Base-by-base conservation (phyloP, 2,888 invertebrate species). In the Fabriciana adippe region DNA sequence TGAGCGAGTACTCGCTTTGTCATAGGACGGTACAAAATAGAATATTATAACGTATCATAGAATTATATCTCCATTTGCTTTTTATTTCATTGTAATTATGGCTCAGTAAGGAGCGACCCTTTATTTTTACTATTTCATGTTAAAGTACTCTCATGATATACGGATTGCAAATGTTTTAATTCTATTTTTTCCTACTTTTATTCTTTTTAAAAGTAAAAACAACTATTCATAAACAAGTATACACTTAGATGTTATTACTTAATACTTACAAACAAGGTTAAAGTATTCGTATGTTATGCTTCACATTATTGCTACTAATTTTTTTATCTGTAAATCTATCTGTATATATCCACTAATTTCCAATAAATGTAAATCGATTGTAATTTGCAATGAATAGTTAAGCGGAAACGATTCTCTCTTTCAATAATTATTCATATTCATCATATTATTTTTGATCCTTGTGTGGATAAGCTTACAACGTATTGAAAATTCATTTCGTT, bases 51-150 rank as follows among this genome's bases (percentile, higher is more conserved):
- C n/a, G 0, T 13, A 50, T 31, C 18, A 59, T 59, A 48, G 13
- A 14, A 48, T 61, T 35, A 21, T 11, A 61, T 16, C 16, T 35
- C 61, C 61, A 53, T 41, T 41, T 21, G 15, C 61, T 61, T 61
- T 61, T 61, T 41, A 53, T 53, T 61, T 51, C 31, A 61, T 15
- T 59, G 47, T 61, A 61, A 61, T 41, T 51, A 21, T 41, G 35
- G 41, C 21, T 21, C 15, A 13, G 35, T 6, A 16, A 51, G 18
- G 5, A 18, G 14, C 15, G 1, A 53, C 35, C 51, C 51, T 50
- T 51, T 41, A 41, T 18, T 3, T 51, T 16, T 5, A 51, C 16
- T 51, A 41, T 50, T 35, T 35, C 35, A 61, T 61, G 35, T 41
- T 61, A 18, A 61, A 61, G 51, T 51, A 41, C 11, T 6, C 61